Conservation (phyloP, 2,797 vertebrate genomes). For the Coluber constrictor region DNA sequence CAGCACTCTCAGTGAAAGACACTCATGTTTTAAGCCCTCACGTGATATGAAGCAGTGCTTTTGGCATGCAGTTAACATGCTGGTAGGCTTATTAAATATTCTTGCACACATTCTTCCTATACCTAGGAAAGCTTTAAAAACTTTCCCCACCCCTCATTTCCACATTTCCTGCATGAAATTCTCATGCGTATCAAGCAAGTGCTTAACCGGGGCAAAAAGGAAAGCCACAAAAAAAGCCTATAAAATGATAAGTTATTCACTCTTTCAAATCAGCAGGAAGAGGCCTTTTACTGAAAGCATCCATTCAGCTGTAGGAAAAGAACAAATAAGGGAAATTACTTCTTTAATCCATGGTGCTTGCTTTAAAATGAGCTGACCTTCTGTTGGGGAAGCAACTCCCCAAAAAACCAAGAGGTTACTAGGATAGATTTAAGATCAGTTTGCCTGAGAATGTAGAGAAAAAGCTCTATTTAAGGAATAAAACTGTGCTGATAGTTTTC, state of each 20-base stretch:
- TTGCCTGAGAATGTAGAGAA: slow-evolving; percentile 41
- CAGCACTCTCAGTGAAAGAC: neutral
- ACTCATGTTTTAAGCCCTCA: neutral
- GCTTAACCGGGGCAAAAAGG: neutral
- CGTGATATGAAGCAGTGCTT: neutral
- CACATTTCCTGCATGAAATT: slow-evolving; percentile 16
- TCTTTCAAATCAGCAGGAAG: slow-evolving; percentile 14
- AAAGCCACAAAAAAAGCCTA: slow-evolving; percentile 13
- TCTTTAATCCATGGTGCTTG: slow-evolving; percentile 27
- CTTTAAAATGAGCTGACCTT: slow-evolving; percentile 45
- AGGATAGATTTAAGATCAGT: slow-evolving; percentile 41
- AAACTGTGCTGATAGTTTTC: slow-evolving; percentile 51
- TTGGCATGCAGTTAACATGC: neutral
- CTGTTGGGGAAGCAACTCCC: neutral
- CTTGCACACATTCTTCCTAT: neutral
- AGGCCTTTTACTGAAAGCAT: slow-evolving; percentile 15
- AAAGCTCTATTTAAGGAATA: slow-evolving; percentile 24
- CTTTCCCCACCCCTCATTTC: neutral
- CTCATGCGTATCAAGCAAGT: slow-evolving; percentile 11
- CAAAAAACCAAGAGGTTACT: neutral
- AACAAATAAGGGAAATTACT: slow-evolving; percentile 20
- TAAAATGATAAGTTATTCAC: slow-evolving; percentile 1
- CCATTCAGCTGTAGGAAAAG: slow-evolving; percentile 1
- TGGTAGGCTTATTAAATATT: neutral
- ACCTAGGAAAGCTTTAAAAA: neutral